These are phyloP conservation scores for Glaucomys volans DNA, from an alignment of 2,113 vertebrate genomes.

Conservation along the genomic window DNA sequence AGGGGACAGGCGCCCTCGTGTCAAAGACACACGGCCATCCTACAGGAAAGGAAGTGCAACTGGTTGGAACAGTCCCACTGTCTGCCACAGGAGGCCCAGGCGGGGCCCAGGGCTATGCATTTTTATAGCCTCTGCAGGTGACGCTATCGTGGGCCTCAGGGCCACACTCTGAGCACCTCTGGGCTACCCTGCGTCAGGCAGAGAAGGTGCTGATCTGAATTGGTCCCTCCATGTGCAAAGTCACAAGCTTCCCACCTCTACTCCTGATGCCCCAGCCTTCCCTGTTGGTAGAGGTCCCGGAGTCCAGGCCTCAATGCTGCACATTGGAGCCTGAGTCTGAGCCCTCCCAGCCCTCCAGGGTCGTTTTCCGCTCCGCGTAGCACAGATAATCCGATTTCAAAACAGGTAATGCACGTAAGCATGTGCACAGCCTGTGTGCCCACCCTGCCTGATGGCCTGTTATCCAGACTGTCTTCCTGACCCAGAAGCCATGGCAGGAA, in stretches of 20 bases:
- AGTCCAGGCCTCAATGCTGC: neutral
- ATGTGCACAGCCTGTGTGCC: neutral
- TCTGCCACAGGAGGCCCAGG: neutral
- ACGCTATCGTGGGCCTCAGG: neutral
- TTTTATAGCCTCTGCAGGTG: neutral
- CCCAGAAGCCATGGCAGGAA: neutral
- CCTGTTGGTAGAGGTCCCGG: no score
- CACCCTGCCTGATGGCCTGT: constrained; percentile 48
- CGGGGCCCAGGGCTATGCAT: no score
- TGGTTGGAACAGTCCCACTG: neutral
- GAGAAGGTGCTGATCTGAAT: neutral
- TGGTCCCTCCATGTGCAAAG: neutral
- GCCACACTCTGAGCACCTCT: neutral
- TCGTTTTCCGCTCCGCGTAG: constrained; percentile 57
- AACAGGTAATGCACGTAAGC: constrained; percentile 39
- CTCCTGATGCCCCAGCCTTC: neutral
- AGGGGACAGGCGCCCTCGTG: neutral
- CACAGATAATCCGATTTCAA: constrained; percentile 26
- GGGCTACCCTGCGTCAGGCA: neutral
- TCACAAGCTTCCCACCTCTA: neutral
- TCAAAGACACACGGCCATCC: neutral
- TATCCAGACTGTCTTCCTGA: constrained; percentile 50
- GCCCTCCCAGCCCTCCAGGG: neutral
- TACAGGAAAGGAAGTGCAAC: neutral
- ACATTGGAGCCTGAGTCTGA: neutral